Evolutionary conservation across 2,113 vertebrate genomes (phyloP).

Genomic region (Cygnus buccinator): DNA sequence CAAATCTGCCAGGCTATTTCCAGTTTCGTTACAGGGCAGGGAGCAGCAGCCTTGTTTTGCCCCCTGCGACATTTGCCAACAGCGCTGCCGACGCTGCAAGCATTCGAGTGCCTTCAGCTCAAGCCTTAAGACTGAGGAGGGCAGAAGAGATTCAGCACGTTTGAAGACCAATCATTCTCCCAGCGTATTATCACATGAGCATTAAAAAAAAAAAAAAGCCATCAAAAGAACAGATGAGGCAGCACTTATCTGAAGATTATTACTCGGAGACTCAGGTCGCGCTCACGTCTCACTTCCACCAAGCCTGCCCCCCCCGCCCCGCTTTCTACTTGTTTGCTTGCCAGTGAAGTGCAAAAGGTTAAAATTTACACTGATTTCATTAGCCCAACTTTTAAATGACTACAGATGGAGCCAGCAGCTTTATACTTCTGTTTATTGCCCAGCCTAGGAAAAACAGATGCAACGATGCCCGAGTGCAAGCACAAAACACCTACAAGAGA

Average conservation of each 20-base stretch:
- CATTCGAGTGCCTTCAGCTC: neutral
- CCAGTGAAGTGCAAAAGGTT: neutral
- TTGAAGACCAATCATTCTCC: neutral
- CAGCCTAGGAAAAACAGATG: neutral
- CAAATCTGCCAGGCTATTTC: neutral
- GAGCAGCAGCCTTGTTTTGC: neutral
- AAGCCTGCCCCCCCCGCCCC: neutral
- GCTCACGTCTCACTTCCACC: slow-evolving; percentile 17
- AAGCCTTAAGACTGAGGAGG: slow-evolving; percentile 35
- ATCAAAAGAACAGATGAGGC: slow-evolving; percentile 55
- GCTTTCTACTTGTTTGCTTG: neutral
- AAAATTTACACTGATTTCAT: slow-evolving; percentile 21
- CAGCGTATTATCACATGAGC: slow-evolving; percentile 16
- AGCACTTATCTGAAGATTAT: slow-evolving; percentile 54
- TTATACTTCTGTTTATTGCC: neutral
- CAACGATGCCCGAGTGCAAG: neutral
- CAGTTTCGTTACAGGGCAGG: neutral
- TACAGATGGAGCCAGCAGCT: neutral
- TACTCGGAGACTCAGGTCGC: neutral
- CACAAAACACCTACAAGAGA: neutral
- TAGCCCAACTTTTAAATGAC: neutral
- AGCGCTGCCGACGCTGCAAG: neutral
- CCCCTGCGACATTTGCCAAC: neutral
- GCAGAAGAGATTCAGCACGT: slow-evolving; percentile 53
- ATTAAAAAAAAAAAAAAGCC: neutral